Evolutionary conservation across 35 echinoderm and acorn worm genomes (phyloP), one percentile per base, ranked within the genome.

Genomic region (Apostichopus japonicus): DNA sequence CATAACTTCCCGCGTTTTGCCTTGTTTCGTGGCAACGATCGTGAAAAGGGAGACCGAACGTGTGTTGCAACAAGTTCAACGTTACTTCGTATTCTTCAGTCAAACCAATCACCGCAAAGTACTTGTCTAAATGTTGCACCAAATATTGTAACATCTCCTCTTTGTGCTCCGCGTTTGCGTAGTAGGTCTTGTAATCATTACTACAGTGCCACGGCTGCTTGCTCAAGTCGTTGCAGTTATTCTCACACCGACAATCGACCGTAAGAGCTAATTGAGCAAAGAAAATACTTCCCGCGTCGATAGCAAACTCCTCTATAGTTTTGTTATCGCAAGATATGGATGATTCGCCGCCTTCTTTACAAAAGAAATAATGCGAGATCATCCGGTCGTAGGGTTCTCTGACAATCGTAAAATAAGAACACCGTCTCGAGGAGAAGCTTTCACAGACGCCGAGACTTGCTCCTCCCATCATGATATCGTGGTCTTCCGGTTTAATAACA

Each of bases 71-170:
- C 13, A 92, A 51, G 8, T 19, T 52, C 56, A 92, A 83, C 9
- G 24, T 92, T n/a, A 23, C 56, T 17, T 92, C 78, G 15, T 83
- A 92, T 67, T 92, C 91, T 14, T 92, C 91, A 4, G 91, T 92
- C 55, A 92, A 23, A 9, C 91, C 91, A 10, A 92, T 92, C 10
- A 78, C 71, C 14, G 90, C 72, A 56, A 91, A 91, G 14, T 56
- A 91, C 11, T 9, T 55, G 22, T 91, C 71, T 79, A 91, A 59
- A 62, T 61, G 83, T 22, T 87, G 53, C 10, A 59, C 83, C 16
- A 87, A 21, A 24, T 57, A 87, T 19, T 22, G 54, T 13, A 87
- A 16, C 8, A 87, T 10, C 22, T 87, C 83, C 53, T 87, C 83
- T 21, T 65, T 56, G 83, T 87, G 55, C 19, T 22, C 5, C 23